A percentile compares a stretch with the other conserved stretches of the same genome.
Conservation (phyloP, 2,888 invertebrate species). For the Psylliodes chrysocephalus region DNA sequence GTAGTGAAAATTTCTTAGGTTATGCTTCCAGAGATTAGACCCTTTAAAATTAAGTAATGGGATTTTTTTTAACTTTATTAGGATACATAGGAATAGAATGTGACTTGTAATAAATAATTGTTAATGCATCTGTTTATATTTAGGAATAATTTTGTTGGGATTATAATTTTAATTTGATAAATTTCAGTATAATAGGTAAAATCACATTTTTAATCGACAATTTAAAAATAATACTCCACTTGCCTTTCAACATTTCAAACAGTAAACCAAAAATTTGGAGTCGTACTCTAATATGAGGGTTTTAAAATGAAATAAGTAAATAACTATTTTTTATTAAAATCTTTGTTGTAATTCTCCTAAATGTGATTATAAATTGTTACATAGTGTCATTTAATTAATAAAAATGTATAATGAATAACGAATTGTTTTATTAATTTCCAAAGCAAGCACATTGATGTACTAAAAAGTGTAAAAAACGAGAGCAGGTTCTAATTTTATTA, state of each 20-base stretch:
- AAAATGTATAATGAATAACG: slow-evolving; percentile 11
- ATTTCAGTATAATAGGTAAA: neutral
- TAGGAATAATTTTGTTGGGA: slow-evolving; percentile 26
- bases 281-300: slow-evolving; percentile 7
- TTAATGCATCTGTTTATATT: slow-evolving; percentile 10
- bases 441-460: too few species aligned
- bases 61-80: slow-evolving; percentile 3
- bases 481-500: too few species aligned
- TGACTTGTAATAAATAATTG: slow-evolving; percentile 8
- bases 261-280: neutral
- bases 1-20: slow-evolving; percentile 13
- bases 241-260: slow-evolving; percentile 4
- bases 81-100: slow-evolving; percentile 27
- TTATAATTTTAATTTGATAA: slow-evolving; percentile 20
- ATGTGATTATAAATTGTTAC: slow-evolving; percentile 54
- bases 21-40: slow-evolving; percentile 24
- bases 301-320: slow-evolving; percentile 42
- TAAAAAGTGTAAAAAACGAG: too few species aligned
- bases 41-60: slow-evolving; percentile 20
- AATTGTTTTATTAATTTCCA: too few species aligned
- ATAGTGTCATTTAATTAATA: slow-evolving; percentile 28
- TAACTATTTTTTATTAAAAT: slow-evolving; percentile 57
- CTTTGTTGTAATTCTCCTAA: slow-evolving; percentile 54
- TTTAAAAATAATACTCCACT: slow-evolving; percentile 21
- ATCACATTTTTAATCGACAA: neutral